Conservation (phyloP, 2,888 invertebrate genomes). For the Pachydiplax longipennis region DNA sequence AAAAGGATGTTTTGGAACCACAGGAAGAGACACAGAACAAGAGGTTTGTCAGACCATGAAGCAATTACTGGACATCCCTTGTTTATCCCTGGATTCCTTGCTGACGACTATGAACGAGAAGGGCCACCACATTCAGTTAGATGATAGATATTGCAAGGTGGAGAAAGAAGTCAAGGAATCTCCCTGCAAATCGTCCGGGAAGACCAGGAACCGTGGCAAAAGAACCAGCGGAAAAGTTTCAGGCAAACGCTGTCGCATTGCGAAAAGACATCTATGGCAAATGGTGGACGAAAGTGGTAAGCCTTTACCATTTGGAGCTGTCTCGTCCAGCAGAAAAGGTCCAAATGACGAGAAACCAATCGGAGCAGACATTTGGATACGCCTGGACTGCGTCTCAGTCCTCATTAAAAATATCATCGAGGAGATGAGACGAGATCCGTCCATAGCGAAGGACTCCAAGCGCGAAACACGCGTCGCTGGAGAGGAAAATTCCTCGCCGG, state of each 20-base stretch:
- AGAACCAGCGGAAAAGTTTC: neutral
- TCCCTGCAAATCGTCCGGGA: neutral
- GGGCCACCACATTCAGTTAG: neutral
- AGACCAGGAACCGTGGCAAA: neutral
- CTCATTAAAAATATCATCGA: neutral
- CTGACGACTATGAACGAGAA: neutral
- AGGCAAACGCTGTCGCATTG: neutral
- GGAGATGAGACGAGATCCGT: neutral
- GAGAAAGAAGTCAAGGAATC: neutral
- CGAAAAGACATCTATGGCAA: neutral
- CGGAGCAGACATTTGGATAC: neutral
- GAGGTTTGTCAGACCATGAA: neutral
- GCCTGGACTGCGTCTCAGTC: neutral
- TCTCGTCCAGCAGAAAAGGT: neutral
- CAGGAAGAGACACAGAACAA: neutral
- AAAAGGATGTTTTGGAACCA: neutral
- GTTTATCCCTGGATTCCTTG: neutral
- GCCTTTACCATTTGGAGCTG: neutral
- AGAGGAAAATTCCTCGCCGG: neutral
- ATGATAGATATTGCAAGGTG: too few relatives aligned
- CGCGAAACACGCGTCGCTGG: neutral
- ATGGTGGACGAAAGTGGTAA: neutral
- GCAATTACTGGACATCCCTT: neutral
- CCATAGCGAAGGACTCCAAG: neutral
- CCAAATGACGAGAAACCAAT: neutral